A percentile compares a stretch with the other conserved stretches of the same genome.
Evolutionary conservation across 1,140 invertebrate genomes (phyloP).

Genomic region (Drosophila lowei): DNA sequence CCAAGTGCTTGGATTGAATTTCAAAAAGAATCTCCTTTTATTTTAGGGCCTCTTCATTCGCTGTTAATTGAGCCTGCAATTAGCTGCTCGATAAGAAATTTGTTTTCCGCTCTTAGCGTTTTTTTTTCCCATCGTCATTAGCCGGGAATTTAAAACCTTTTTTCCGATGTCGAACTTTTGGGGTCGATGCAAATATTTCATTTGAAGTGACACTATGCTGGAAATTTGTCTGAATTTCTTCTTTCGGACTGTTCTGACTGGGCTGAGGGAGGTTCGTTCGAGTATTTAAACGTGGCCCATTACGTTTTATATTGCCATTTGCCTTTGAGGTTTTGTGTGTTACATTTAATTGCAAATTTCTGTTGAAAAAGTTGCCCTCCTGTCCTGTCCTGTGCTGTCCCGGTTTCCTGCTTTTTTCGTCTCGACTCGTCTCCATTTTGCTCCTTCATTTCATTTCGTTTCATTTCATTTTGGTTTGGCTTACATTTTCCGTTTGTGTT

Average conservation of each 20-base stretch:
- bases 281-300: constrained; percentile 69
- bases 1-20: constrained; percentile 43
- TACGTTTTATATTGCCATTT: constrained; percentile 70
- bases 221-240: constrained; percentile 57
- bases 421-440: background rate
- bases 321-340: constrained; percentile 74
- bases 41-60: constrained; percentile 18
- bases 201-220: constrained; percentile 53
- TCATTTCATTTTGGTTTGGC: background rate
- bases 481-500: constrained; percentile 8
- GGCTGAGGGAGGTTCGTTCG: constrained; percentile 1
- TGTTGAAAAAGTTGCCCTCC: constrained; percentile 51
- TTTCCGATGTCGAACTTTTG: constrained; percentile 27
- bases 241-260: background rate
- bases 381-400: background rate
- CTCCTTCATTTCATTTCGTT: constrained; percentile 22
- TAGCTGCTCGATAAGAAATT: constrained; percentile 39
- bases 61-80: constrained; percentile 63
- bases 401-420: too few species aligned
- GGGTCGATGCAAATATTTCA: constrained; percentile 63
- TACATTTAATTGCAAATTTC: constrained; percentile 71
- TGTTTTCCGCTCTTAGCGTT: constrained; percentile 7
- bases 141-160: constrained; percentile 64
- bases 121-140: constrained; percentile 45
- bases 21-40: constrained; percentile 43